Evolutionary conservation across 2,888 invertebrate genomes (phyloP).

Genomic region (Apodemia duryi): DNA sequence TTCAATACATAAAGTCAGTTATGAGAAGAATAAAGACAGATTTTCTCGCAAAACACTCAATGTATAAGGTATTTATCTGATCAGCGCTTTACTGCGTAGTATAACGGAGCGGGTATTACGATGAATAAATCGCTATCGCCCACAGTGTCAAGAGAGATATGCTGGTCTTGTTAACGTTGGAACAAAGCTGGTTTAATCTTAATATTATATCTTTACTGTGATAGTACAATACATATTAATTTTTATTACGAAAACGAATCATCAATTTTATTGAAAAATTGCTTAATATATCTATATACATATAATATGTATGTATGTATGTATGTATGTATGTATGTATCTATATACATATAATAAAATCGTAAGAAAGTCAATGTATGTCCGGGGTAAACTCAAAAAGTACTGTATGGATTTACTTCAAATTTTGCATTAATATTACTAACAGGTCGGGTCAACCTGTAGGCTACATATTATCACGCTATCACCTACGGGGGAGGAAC

Average conservation of each 20-base stretch:
- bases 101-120: slow-evolving; percentile 23
- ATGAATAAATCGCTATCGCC: slow-evolving; percentile 22
- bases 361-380: too few species aligned
- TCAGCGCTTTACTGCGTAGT: slow-evolving; percentile 9
- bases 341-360: too few species aligned
- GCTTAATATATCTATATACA: too few species aligned
- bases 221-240: background rate
- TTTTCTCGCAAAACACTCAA: slow-evolving; percentile 18
- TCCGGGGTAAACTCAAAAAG: too few species aligned
- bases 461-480: too few species aligned
- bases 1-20: slow-evolving; percentile 18
- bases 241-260: background rate
- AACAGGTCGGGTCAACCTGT: too few species aligned
- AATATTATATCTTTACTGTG: slow-evolving; percentile 8
- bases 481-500: too few species aligned
- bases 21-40: background rate
- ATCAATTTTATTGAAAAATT: too few species aligned
- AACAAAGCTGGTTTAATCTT: slow-evolving; percentile 16
- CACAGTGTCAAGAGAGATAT: slow-evolving; percentile 23
- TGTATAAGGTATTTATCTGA: slow-evolving; percentile 19
- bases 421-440: too few species aligned
- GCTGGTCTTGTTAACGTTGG: slow-evolving; percentile 22
- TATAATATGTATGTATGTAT: too few species aligned
- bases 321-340: too few species aligned
- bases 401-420: too few species aligned